Conservation (phyloP, 2,888 invertebrate species). For the Fragum whitleyi region DNA sequence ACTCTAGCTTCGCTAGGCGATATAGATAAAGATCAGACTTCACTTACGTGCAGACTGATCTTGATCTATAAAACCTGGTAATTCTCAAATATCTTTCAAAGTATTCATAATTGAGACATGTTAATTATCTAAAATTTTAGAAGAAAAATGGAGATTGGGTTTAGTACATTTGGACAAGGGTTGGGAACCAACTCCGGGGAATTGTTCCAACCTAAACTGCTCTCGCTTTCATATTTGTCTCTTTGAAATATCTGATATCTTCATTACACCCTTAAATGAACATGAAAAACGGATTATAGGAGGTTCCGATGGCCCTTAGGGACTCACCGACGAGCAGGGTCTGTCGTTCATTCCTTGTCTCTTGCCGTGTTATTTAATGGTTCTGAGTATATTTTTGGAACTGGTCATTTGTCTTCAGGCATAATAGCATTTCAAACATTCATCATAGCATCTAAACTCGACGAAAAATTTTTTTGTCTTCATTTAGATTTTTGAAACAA, state of each 20-base stretch:
- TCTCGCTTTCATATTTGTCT: constrained; percentile 64
- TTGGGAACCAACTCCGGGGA: constrained; percentile 41
- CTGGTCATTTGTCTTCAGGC: constrained; percentile 7
- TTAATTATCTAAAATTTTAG: too few relatives aligned
- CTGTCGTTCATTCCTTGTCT: constrained; percentile 15
- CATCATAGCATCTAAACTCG: too few relatives aligned
- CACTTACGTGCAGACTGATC: too few relatives aligned
- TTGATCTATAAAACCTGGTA: too few relatives aligned
- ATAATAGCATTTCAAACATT: background rate
- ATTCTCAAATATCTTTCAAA: too few relatives aligned
- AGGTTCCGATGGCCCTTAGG: constrained; percentile 32
- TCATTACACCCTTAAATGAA: constrained; percentile 62
- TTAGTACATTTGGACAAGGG: background rate
- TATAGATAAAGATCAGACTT: too few relatives aligned
- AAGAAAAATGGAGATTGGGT: too few relatives aligned
- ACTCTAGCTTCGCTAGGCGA: background rate
- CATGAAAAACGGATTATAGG: constrained; percentile 52
- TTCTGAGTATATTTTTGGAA: constrained; percentile 8
- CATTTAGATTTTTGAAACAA: too few relatives aligned
- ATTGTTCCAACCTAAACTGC: constrained; percentile 43
- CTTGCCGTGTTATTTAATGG: background rate
- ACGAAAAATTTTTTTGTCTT: too few relatives aligned
- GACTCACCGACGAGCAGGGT: background rate
- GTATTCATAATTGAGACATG: too few relatives aligned
- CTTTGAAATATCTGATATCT: constrained; percentile 62